Percentiles rank a stretch among this genome's conserved stretches.
phyloP scores from a whole-genome alignment of 2,797 vertebrate genomes.

The Ptychadena robeensis region DNA sequence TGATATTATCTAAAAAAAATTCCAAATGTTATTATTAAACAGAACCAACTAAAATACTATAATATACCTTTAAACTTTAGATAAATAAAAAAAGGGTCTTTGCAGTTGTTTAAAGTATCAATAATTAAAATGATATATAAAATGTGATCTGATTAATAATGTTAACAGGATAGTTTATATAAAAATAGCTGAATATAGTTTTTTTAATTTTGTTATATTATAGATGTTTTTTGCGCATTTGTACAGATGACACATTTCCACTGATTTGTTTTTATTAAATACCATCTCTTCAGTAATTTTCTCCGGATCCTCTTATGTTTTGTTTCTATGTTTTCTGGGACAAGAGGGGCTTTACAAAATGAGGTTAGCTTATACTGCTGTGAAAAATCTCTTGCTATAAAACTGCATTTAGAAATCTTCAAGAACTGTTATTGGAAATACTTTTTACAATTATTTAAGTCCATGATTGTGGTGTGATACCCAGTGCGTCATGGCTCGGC shows the following conservation, averaged over 20 bases:
- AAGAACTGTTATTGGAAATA: slow-evolving; percentile 21
- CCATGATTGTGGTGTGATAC: slow-evolving; percentile 30
- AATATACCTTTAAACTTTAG: neutral
- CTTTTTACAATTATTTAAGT: slow-evolving; percentile 41
- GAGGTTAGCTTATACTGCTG: slow-evolving; percentile 19
- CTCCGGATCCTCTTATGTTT: neutral
- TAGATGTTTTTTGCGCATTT: neutral
- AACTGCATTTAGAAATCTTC: slow-evolving; percentile 36
- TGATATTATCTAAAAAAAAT: neutral
- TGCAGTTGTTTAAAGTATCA: too few relatives aligned
- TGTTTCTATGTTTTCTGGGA: too few relatives aligned
- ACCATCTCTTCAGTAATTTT: neutral
- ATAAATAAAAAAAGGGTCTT: too few relatives aligned
- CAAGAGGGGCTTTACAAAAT: neutral
- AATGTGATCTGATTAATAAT: neutral
- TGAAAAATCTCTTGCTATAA: slow-evolving; percentile 40
- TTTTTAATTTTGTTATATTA: neutral
- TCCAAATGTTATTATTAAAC: neutral
- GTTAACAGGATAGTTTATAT: too few relatives aligned
- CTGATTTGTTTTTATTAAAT: neutral
- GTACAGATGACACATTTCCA: neutral
- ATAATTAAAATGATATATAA: too few relatives aligned
- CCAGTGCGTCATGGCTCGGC: neutral
- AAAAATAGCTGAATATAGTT: neutral
- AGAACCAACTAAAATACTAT: neutral